phyloP scores from a whole-genome alignment of 2,797 vertebrate genomes.

The Onychomys torridus region DNA sequence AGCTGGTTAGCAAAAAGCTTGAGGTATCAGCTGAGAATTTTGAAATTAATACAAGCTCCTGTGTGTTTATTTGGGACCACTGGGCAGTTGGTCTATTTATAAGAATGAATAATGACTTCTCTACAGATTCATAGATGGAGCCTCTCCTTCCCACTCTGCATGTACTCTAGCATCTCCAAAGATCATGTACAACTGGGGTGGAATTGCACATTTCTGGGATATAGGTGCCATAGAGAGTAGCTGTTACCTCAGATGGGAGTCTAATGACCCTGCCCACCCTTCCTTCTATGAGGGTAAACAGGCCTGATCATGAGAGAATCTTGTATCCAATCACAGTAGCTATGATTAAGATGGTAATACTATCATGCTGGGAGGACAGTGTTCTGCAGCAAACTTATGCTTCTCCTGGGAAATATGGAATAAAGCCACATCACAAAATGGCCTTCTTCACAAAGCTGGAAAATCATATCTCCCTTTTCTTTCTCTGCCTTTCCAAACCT shows the following conservation, averaged over 20 bases:
- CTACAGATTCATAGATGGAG: background rate
- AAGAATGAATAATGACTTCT: background rate
- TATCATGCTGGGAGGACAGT: background rate
- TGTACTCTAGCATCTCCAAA: background rate
- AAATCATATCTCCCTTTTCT: background rate
- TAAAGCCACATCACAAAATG: background rate
- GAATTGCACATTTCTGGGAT: background rate
- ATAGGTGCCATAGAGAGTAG: too few species aligned
- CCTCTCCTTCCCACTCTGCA: background rate
- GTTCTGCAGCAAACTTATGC: background rate
- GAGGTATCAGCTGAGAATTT: too few species aligned
- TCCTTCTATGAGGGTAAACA: background rate
- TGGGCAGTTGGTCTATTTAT: too few species aligned
- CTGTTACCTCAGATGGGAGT: background rate
- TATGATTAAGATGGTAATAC: background rate
- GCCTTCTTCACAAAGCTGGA: background rate
- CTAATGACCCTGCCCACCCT: background rate
- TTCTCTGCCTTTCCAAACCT: background rate
- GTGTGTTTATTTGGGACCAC: too few species aligned
- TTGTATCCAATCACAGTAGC: background rate
- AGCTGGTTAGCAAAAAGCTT: too few species aligned
- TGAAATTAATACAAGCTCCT: too few species aligned
- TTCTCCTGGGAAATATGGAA: background rate
- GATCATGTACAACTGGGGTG: background rate
- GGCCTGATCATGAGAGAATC: background rate